Base-by-base conservation (phyloP, 2,113 vertebrate genomes). In the Phocoena phocoena region DNA sequence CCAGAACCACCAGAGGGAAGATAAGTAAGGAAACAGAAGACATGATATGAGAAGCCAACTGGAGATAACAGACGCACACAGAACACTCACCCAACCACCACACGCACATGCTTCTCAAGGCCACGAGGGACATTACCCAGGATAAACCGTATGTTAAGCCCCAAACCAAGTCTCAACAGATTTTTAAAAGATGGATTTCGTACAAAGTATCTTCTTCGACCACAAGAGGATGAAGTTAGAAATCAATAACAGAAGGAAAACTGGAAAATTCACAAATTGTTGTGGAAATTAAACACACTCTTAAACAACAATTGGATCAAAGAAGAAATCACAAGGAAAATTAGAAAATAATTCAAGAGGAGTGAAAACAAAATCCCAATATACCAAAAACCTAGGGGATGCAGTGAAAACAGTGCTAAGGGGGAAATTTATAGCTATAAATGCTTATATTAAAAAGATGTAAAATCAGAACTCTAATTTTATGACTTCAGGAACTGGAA, bases 81-180 rank as follows among this genome's bases (percentile, higher is more conserved):
- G 36, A 44, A 60, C 38, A 14, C 15, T 7, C 76, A 33, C 67
- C 17, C 21, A 7, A 7, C 3, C 6, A 33, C 76, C 25, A 63
- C 28, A 3, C 1, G 18, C 12, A 33, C 2, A 0, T 0, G 8
- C 63, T 15, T 23, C 50, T 68, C 63, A 33, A 47, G 33, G 23
- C 53, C 41, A 23, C 65, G 5, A 1, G 84, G 65, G n/a, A 81
- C 53, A 50, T 31, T 12, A 21, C 36, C 38, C 74, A 63, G 53
- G 12, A 36, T 0, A 62, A 53, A 60, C 38, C 41, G 4, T 6
- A 17, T 2, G 33, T 33, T 17, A 70, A 63, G 73, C 53, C 38
- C 71, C 84, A 50, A 80, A 28, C 7, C 33, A 62, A 70, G 41
- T 38, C 63, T 81, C 41, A 94, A 62, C 25, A 14, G 33, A 93